Evolutionary conservation across 1,140 invertebrate species (phyloP).

Genomic region (Eurosta solidaginis): DNA sequence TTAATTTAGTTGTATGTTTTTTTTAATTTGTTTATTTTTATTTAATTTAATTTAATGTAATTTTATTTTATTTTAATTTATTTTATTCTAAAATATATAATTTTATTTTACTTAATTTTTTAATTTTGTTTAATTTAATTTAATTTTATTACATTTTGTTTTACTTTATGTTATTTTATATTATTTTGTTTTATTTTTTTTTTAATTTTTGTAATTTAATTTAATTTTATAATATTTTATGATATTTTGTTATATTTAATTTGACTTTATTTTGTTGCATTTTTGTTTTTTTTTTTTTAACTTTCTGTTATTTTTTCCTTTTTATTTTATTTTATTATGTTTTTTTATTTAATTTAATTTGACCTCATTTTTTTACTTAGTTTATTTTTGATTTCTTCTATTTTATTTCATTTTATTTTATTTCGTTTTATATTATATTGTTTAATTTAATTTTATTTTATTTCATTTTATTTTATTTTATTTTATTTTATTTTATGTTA

Average conservation of each 20-base stretch:
- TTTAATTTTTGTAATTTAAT: background rate
- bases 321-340: background rate
- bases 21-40: too few species aligned
- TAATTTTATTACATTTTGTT: too few species aligned
- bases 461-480: background rate
- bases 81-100: too few species aligned
- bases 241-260: background rate
- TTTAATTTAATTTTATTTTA: background rate
- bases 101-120: too few species aligned
- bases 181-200: too few species aligned
- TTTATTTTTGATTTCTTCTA: background rate
- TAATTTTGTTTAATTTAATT: too few species aligned
- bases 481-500: background rate
- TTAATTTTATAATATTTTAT: background rate
- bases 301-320: background rate
- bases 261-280: background rate
- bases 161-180: too few species aligned
- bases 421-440: background rate
- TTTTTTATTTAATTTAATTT: background rate
- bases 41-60: too few species aligned
- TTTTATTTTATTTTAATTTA: too few species aligned
- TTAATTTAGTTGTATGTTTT: too few species aligned
- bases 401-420: background rate
- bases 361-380: background rate
- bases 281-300: background rate